phyloP scores from a whole-genome alignment of 2,888 invertebrate genomes.

The Morinoia aosen region DNA sequence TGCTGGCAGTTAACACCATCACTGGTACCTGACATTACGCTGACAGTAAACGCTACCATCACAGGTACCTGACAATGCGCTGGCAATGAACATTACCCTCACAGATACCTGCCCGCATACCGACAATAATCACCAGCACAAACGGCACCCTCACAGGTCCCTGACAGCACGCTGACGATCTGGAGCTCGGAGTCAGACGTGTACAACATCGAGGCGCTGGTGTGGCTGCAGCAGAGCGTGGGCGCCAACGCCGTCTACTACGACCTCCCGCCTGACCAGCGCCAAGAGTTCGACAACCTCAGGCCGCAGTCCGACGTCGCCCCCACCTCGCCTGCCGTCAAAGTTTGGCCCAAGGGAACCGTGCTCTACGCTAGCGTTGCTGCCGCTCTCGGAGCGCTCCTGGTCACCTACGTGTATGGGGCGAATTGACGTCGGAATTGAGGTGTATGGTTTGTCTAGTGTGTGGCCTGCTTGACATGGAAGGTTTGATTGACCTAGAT shows the following conservation, averaged over 20 bases:
- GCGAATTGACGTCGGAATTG: not conserved
- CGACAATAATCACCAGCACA: slow-evolving; percentile 74
- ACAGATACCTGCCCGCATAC: slow-evolving; percentile 46
- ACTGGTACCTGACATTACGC: not conserved
- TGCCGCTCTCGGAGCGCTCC: not conserved
- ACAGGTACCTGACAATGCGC: not conserved
- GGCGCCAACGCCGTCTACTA: slow-evolving; percentile 81
- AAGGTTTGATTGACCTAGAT: too few relatives aligned
- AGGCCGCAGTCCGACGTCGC: not conserved
- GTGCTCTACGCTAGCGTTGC: slow-evolving; percentile 13
- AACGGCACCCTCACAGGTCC: slow-evolving; percentile 67
- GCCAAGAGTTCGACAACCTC: slow-evolving; percentile 52
- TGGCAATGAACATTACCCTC: not conserved
- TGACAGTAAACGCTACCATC: not conserved
- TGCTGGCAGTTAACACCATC: not conserved
- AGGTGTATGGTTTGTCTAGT: not conserved
- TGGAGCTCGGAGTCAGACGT: slow-evolving; percentile 82
- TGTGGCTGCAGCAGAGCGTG: slow-evolving; percentile 78
- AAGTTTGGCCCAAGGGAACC: slow-evolving; percentile 15
- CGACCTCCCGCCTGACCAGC: slow-evolving; percentile 80
- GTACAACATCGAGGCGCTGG: slow-evolving; percentile 79
- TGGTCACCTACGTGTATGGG: not conserved
- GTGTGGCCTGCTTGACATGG: too few relatives aligned
- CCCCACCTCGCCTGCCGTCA: not conserved
- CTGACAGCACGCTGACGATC: slow-evolving; percentile 81